Conservation (phyloP, 2,888 invertebrate species). For the Teleiodes luculella region DNA sequence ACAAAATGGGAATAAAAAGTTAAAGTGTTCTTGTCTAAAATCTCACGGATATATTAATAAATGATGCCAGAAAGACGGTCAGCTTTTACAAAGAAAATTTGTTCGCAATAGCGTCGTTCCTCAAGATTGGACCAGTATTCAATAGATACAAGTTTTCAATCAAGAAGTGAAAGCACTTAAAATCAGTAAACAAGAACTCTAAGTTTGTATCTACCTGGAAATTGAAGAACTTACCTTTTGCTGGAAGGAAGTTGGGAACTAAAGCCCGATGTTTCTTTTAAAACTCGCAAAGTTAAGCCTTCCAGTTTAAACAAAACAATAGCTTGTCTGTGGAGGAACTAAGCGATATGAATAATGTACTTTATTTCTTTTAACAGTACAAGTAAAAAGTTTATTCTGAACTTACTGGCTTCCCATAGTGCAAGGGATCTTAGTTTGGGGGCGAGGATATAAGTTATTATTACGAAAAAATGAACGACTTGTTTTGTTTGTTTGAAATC, state of each 20-base stretch:
- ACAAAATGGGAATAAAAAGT: no score
- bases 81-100: background rate
- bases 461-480: no score
- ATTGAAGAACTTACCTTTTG: background rate
- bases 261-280: background rate
- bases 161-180: conserved; percentile 4
- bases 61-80: no score
- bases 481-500: no score
- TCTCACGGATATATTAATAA: no score
- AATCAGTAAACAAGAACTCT: conserved; percentile 3
- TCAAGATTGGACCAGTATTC: background rate
- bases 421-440: no score
- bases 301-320: background rate
- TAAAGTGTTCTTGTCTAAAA: no score
- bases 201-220: background rate
- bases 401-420: no score
- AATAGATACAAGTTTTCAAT: conserved; percentile 4
- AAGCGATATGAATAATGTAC: background rate
- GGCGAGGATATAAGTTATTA: no score
- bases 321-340: background rate
- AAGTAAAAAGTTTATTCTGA: no score
- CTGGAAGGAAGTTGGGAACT: background rate
- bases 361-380: no score
- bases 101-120: background rate
- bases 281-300: background rate